Base-by-base conservation (phyloP, 1,140 invertebrate species). In the Limonius californicus region DNA sequence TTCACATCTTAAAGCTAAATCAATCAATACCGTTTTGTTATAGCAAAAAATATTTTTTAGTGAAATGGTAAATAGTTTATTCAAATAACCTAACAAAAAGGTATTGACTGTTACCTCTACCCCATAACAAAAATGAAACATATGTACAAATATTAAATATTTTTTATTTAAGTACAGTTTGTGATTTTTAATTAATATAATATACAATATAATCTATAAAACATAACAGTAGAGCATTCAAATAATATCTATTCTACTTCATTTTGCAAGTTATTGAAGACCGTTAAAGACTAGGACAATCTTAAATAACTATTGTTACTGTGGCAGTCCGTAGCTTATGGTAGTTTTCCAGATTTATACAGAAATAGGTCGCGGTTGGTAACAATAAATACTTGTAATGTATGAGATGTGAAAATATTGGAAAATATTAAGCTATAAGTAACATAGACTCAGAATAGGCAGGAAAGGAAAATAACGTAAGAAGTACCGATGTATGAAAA, bases 221-320 rank as follows among this genome's bases (percentile, higher is more conserved):
- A 68, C 70, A 72, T 67, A 73, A 70, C 65, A 63, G 65, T 65
- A 69, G 9, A 45, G 65, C 64, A 64, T 62, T 60, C 54, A 58
- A 35, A 55, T 54, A 61, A 27, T 27, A 27, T 27, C 30, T 61
- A 20, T 43, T 53, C n/a, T 61, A 61, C 42, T n/a, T 45, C 42
- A 55, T 19, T 61, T 61, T 61, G 59, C 55, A 62, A 62, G 67
- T 70, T 69, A 71, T 66, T 63, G 50, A 63, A 68, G 70, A 74
- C 72, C 72, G 72, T 70, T 66, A 53, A 62, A 68, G 72, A 74
- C 72, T 74, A 74, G 72, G 69, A 72, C 70, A 71, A 71, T 68
- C 68, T 71, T 66, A 69, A 63, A 69, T 67, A 50, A 19, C 45
- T 50, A 50, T 19, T 50, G 16, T 50, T 21, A 50, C 65, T 50